Evolutionary conservation across 2,888 invertebrate genomes (phyloP).

Genomic region (Conops quadrifasciatus): DNA sequence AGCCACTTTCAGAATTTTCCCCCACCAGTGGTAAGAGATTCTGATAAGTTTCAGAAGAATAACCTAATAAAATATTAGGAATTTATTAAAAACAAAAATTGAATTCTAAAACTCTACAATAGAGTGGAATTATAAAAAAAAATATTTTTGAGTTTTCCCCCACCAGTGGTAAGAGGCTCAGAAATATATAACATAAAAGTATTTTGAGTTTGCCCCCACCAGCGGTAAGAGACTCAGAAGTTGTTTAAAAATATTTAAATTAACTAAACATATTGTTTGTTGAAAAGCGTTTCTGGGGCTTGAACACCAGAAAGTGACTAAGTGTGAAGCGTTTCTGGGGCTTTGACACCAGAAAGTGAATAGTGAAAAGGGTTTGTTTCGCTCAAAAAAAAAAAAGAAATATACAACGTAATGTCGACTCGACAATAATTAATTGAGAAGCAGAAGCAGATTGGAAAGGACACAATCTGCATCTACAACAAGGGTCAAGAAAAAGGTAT

Average conservation of each 20-base stretch:
- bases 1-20: no score
- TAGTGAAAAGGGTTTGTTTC: neutral
- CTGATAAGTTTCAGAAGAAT: no score
- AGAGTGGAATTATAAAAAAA: constrained; percentile 1
- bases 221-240: neutral
- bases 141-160: constrained; percentile 6
- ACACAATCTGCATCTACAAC: neutral
- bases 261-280: no score
- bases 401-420: neutral
- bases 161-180: constrained; percentile 6
- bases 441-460: neutral
- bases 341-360: neutral
- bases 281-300: neutral
- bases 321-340: constrained; percentile 2
- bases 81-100: no score
- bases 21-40: no score
- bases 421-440: constrained; percentile 1
- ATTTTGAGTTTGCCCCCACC: neutral
- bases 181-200: neutral
- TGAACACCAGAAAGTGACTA: neutral
- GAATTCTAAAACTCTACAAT: no score
- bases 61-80: no score
- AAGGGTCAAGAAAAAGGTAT: neutral
- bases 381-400: neutral
- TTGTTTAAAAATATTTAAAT: neutral